Evolutionary conservation across 2,797 vertebrate species (phyloP).

Genomic region (Myripristis jacobus): DNA sequence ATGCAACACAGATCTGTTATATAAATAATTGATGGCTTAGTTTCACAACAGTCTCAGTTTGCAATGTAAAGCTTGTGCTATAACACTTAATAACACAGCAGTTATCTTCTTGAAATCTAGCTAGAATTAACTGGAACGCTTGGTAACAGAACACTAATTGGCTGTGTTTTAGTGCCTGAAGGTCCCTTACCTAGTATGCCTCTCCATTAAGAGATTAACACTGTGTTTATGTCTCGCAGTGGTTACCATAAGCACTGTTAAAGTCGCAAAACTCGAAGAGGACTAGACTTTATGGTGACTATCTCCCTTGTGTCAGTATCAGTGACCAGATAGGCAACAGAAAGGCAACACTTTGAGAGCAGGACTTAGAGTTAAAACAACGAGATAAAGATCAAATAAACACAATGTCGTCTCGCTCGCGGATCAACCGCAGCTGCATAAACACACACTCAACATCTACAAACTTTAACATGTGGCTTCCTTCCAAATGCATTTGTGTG

Average conservation of each 20-base stretch:
- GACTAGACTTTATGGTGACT: conserved; percentile 30
- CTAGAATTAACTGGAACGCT: conserved; percentile 25
- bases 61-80: conserved; percentile 18
- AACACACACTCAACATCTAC: conserved; percentile 72
- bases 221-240: conserved; percentile 28
- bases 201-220: conserved; percentile 49
- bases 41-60: conserved; percentile 15
- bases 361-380: conserved; percentile 77
- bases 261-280: conserved; percentile 38
- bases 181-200: conserved; percentile 24
- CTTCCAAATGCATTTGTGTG: conserved; percentile 58
- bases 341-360: conserved; percentile 76
- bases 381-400: conserved; percentile 83
- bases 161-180: conserved; percentile 29
- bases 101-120: conserved; percentile 4
- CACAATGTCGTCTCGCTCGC: conserved; percentile 59
- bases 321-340: conserved; percentile 66
- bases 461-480: conserved; percentile 66
- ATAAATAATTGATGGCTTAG: conserved; percentile 18
- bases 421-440: conserved; percentile 78
- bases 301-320: conserved; percentile 73
- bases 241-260: conserved; percentile 32
- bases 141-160: background rate
- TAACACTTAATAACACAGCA: conserved; percentile 8
- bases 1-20: conserved; percentile 7